phyloP scores from a whole-genome alignment of 2,113 vertebrate genomes.

The Phoenicopterus ruber region DNA sequence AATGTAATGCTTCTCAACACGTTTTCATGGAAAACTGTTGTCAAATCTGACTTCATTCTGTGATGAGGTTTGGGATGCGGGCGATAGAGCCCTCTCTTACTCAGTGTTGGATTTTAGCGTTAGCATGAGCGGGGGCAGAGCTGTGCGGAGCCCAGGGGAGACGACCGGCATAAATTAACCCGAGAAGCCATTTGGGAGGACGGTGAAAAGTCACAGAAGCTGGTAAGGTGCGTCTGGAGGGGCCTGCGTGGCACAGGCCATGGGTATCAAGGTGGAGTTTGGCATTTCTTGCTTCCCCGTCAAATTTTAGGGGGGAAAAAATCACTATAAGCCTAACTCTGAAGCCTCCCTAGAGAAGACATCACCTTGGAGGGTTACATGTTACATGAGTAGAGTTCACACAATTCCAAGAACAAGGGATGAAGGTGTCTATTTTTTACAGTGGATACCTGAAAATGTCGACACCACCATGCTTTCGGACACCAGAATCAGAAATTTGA shows the following conservation, averaged over 20 bases:
- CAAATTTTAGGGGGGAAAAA: background rate
- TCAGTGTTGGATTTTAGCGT: accelerated
- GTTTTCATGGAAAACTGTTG: background rate
- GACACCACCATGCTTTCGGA: background rate
- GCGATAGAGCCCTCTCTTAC: background rate
- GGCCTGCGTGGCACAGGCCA: background rate
- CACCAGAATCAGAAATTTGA: background rate
- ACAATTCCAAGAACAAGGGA: background rate
- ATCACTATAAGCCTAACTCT: background rate
- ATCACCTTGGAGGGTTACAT: background rate
- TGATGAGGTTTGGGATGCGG: background rate
- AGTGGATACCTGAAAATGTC: background rate
- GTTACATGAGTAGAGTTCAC: accelerated
- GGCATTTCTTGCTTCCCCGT: background rate
- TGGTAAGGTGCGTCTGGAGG: background rate
- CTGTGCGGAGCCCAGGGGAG: background rate
- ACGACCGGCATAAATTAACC: accelerated
- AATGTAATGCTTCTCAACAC: background rate
- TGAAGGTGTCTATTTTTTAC: background rate
- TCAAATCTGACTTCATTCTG: background rate
- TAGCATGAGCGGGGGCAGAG: background rate
- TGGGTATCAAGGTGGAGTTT: background rate
- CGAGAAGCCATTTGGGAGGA: background rate
- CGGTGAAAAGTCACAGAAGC: background rate
- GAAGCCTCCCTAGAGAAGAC: background rate